Evolutionary conservation across 1,140 invertebrate species (phyloP), one percentile per base, ranked within the genome.

Genomic region (Orchestia grillus): DNA sequence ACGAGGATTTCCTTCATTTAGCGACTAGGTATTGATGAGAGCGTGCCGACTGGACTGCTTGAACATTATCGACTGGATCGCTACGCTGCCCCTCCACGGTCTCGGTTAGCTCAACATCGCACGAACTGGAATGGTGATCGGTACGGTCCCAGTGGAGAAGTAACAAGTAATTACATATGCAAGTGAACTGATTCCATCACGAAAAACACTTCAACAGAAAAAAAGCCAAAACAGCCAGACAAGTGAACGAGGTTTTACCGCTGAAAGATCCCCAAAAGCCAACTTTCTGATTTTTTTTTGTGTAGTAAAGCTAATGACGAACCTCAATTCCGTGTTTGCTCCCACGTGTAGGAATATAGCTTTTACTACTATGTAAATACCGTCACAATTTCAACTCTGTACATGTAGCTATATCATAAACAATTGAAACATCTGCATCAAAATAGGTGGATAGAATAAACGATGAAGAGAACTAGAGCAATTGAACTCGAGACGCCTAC

Each of bases 101-200:
- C 43, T 47, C 44, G 36, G 92, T 45, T 94, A 94, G 92, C 92
- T 94, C 92, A 94, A 94, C 92, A 45, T 47, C 41, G 40, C 40
- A 44, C 92, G 41, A 90, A 45, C 88, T 94, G 92, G 92, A 94
- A 94, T 94, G 92, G 62, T 77, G 62, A 94, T 94, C 16, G 40
- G 44, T 45, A 45, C 44, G 92, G 43, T 94, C 92, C 92, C 92
- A 94, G 44, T 94, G 28, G 40, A 15, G 62, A 19, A 77, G 36
- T 77, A 28, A 77, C 62, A 77, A 53, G 47, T 53, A 53, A 36
- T 77, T 36, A 77, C 62, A 77, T 3, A 15, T 23, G 62, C 62
- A 77, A 3, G 62, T 28, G 15, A 77, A 77, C 62, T 3, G 62
- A 77, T 77, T 77, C 11, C 11, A 77, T 19, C 62, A 77, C 62